phyloP scores from a whole-genome alignment of 2,797 vertebrate species.

The Sebastes iracundus region DNA sequence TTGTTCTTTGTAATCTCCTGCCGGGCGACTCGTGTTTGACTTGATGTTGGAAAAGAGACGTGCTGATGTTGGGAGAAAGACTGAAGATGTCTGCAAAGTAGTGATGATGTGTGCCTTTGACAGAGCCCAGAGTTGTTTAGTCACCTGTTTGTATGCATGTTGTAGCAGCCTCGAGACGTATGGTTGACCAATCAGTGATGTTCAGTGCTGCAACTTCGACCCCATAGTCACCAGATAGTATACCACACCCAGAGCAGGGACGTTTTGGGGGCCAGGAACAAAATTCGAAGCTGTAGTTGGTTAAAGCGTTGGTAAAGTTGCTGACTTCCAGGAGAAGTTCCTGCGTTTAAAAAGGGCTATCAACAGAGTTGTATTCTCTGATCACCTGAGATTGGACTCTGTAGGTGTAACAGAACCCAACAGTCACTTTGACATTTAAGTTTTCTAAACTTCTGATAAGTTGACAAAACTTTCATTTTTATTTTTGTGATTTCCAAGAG shows the following conservation, averaged over 20 bases:
- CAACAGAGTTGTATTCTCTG: too few relatives aligned
- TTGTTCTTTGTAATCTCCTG: not conserved
- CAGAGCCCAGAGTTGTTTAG: not conserved
- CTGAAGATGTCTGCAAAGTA: not conserved
- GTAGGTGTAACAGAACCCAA: not conserved
- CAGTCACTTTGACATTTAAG: not conserved
- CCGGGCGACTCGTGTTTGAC: not conserved
- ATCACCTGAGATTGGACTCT: too few relatives aligned
- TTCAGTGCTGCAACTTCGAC: not conserved
- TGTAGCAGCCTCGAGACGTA: not conserved
- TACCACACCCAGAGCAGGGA: not conserved
- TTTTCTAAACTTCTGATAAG: not conserved
- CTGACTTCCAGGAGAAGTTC: too few relatives aligned
- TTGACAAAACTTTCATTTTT: not conserved
- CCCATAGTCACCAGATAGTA: not conserved
- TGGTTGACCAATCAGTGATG: not conserved
- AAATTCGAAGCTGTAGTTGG: too few relatives aligned
- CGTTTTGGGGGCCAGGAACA: not conserved
- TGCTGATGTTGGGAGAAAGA: not conserved
- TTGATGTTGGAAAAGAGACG: not conserved
- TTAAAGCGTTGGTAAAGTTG: too few relatives aligned
- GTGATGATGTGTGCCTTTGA: not conserved
- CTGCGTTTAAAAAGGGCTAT: too few relatives aligned
- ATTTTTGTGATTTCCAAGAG: not conserved
- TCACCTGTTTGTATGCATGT: not conserved